A percentile compares a stretch with the other conserved stretches of the same genome.
Conservation (phyloP, 2,797 vertebrate species). For the Onychomys leucogaster region DNA sequence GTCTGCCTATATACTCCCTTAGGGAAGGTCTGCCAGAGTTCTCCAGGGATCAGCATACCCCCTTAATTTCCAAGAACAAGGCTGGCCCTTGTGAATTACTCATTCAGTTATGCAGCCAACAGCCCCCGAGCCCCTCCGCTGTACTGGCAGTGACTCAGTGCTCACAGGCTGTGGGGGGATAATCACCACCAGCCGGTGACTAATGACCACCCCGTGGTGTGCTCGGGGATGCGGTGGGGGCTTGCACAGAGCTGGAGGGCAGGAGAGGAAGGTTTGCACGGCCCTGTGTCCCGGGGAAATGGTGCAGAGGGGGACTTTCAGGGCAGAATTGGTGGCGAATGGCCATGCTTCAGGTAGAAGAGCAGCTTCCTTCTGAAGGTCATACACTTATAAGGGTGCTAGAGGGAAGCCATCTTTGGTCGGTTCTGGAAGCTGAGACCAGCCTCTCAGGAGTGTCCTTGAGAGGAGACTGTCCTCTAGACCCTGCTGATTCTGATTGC, state of each 20-base stretch:
- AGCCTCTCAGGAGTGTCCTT: neutral
- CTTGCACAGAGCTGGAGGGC: neutral
- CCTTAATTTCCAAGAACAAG: slow-evolving; percentile 54
- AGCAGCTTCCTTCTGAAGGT: neutral
- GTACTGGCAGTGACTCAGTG: slow-evolving; percentile 32
- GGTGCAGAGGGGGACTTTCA: neutral
- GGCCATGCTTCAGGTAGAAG: neutral
- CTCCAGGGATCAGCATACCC: neutral
- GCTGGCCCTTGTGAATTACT: slow-evolving; percentile 59
- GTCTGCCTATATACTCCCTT: neutral
- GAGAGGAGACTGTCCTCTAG: neutral
- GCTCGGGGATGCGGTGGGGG: neutral
- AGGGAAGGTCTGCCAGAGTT: neutral
- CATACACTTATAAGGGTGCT: fast-evolving
- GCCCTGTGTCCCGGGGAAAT: neutral
- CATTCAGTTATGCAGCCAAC: slow-evolving; percentile 38
- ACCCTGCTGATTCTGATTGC: neutral
- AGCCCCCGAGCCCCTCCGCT: neutral
- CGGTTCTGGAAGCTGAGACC: neutral
- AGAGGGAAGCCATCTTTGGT: neutral
- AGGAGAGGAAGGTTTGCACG: neutral
- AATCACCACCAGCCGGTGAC: neutral
- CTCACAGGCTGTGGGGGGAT: neutral
- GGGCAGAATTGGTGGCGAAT: neutral
- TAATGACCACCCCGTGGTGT: neutral